Evolutionary conservation across 2,888 invertebrate genomes (phyloP).

Genomic region (Noctua janthe): DNA sequence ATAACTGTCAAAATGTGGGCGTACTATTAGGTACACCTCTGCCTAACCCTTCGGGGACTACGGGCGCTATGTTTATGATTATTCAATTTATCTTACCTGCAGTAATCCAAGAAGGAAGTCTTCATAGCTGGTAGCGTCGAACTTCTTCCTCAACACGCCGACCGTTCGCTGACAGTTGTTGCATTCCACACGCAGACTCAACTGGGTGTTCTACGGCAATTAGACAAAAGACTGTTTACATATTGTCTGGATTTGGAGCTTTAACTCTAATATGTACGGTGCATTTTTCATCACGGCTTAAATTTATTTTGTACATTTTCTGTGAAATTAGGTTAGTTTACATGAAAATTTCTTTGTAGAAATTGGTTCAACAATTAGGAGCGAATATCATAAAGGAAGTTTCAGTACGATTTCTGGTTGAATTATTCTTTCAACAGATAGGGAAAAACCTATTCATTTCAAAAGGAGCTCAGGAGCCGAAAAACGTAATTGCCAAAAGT

Average conservation of each 20-base stretch:
- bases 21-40: background rate
- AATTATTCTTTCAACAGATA: background rate
- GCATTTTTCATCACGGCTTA: background rate
- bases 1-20: background rate
- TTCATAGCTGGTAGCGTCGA: slow-evolving; percentile 89
- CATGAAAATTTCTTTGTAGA: background rate
- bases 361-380: background rate
- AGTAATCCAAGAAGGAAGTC: slow-evolving; percentile 90
- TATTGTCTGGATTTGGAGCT: background rate
- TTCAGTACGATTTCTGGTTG: background rate
- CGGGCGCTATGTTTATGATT: background rate
- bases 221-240: background rate
- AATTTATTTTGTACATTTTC: background rate
- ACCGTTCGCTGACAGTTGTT: slow-evolving; percentile 89
- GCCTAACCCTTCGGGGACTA: background rate
- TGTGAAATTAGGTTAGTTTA: background rate
- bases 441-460: background rate
- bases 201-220: slow-evolving; percentile 74
- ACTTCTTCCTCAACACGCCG: slow-evolving; percentile 87
- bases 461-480: background rate
- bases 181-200: slow-evolving; percentile 75
- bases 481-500: background rate
- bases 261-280: background rate
- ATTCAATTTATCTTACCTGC: slow-evolving; percentile 76
- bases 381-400: background rate